Evolutionary conservation across 2,797 vertebrate species (phyloP), one percentile per base, ranked within the genome.

Genomic region (Catharus ustulatus): DNA sequence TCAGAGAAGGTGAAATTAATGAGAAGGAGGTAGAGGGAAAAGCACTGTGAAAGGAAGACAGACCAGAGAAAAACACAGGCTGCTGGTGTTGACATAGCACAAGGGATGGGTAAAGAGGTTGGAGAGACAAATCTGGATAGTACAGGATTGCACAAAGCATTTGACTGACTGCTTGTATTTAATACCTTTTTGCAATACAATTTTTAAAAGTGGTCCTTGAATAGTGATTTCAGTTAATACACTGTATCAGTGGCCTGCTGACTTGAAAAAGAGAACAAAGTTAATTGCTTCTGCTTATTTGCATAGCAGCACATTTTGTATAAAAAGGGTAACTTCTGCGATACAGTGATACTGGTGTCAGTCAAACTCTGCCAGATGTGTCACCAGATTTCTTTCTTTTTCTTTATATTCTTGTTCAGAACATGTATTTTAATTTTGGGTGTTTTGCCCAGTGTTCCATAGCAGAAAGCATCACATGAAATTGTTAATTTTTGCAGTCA

Each of bases 201-300:
- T 82, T 74, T 94, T 84, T 22, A 10, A 36, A 73, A 89, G 49
- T 42, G 49, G 27, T 84, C 72, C 58, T 77, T 80, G 66, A 89
- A 54, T 71, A 59, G 45, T 61, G 62, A 32, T 96, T 96, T 90
- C 49, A 46, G 4, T 90, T 76, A 71, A 88, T 57, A 73, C 8
- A 15, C 73, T 90, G 69, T 81, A 93, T 91, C 72, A 8, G 66
- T 86, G 74, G 73, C 73, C 77, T 81, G 76, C 58, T 58, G 58
- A 32, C 89, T 93, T 85, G 66, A 93, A 71, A 58, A 58, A 82
- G 46, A 66, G 71, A 77, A 69, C 58, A 22, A 90, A 95, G 80
- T 95, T 95, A 89, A 89, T 90, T 19, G 48, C 29, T 87, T 90
- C 40, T 84, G 91, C 88, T 94, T 63, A 30, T 90, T 78, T 71